Percentiles rank a stretch among this genome's conserved stretches.
Evolutionary conservation across 2,888 invertebrate genomes (phyloP).

Genomic region (Drosophila imparisetae): DNA sequence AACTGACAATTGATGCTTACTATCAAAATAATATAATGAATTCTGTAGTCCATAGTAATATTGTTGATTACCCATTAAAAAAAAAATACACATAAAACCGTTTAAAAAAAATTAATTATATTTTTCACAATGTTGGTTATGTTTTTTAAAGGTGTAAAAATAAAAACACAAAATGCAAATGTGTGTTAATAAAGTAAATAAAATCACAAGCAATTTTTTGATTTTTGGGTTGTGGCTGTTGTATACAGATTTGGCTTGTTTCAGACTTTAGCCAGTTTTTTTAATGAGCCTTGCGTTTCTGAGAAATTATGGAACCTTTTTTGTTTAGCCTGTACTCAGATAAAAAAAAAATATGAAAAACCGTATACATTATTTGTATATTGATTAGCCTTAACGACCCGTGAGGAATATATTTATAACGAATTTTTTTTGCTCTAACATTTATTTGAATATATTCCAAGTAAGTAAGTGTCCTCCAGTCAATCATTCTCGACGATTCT

Average conservation of each 20-base stretch:
- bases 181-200: background rate
- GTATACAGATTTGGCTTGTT: background rate
- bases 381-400: background rate
- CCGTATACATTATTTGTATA: background rate
- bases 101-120: conserved; percentile 3
- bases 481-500: background rate
- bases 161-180: background rate
- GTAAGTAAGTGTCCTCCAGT: background rate
- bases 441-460: background rate
- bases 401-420: background rate
- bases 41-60: conserved; percentile 57
- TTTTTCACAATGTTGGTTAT: background rate
- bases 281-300: background rate
- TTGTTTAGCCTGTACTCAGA: background rate
- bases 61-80: conserved; percentile 56
- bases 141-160: background rate
- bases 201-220: background rate
- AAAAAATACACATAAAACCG: conserved; percentile 35
- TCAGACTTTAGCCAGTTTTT: background rate
- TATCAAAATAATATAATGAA: conserved; percentile 36
- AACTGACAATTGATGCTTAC: conserved; percentile 30
- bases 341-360: background rate
- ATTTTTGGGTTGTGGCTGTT: background rate
- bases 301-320: background rate
- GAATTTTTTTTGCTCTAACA: background rate